Evolutionary conservation across 2,888 invertebrate genomes (phyloP).

Genomic region (Oscheius onirici): DNA sequence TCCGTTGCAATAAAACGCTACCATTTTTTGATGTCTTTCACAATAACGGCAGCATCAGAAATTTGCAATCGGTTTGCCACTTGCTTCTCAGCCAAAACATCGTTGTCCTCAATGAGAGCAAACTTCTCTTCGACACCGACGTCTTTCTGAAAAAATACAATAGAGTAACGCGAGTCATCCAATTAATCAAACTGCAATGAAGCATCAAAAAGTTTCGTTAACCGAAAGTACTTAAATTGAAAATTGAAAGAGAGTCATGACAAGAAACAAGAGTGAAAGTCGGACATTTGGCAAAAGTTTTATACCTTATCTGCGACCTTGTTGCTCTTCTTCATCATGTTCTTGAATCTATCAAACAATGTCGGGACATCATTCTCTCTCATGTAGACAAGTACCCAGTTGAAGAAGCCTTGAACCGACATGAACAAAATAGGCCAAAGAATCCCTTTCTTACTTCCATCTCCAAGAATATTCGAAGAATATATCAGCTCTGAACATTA

Average conservation of each 20-base stretch:
- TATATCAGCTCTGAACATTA: slow-evolving; percentile 26
- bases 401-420: slow-evolving; percentile 45
- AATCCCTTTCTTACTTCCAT: slow-evolving; percentile 47
- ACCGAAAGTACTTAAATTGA: too few species aligned
- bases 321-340: background rate
- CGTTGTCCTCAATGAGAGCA: slow-evolving; percentile 47
- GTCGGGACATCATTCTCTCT: slow-evolving; percentile 27
- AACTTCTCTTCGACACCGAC: background rate
- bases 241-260: too few species aligned
- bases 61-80: slow-evolving; percentile 15
- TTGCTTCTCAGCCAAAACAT: slow-evolving; percentile 57
- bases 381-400: slow-evolving; percentile 46
- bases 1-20: background rate
- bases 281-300: too few species aligned
- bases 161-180: too few species aligned
- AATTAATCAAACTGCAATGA: too few species aligned
- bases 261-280: too few species aligned
- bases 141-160: background rate
- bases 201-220: too few species aligned
- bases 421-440: slow-evolving; percentile 54
- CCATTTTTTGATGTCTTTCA: slow-evolving; percentile 12
- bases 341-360: background rate
- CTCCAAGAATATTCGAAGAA: slow-evolving; percentile 44
- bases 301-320: slow-evolving; percentile 5
- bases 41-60: background rate